Base-by-base conservation (phyloP, 2,888 invertebrate species). In the Lacanobia oleracea region DNA sequence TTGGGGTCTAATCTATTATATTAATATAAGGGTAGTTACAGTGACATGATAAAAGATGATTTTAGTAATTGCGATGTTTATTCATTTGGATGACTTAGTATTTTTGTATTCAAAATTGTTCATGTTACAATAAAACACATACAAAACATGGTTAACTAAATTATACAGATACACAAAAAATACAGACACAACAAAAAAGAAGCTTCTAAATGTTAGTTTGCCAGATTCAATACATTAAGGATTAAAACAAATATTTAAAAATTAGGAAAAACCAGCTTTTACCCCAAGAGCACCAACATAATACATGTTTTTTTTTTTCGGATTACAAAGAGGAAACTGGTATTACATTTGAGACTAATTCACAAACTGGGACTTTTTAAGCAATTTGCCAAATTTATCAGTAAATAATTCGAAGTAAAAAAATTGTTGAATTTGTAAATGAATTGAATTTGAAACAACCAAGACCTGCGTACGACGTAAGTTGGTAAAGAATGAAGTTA, bases 281-380 rank as follows among this genome's bases (percentile, higher is more conserved):
- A 83, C 82, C 85, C 77, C 74, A 76, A 80, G 78, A 78, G 60
- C 65, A 45, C 37, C 37, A 65, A 66, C 43, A 57, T 45, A 64
- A 54, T 23, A n/a, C 16, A 45, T 16, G 16, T 16, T 14, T 5
- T 0, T 45, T 45, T 45, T 45, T 45, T 45, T 45, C 45, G 12
- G 27, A n/a, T n/a, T n/a, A n/a, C n/a, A n/a, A n/a, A n/a, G n/a
- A n/a, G n/a, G n/a, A n/a, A n/a, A n/a, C n/a, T n/a, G n/a, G n/a
- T n/a, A n/a, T n/a, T n/a, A n/a, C n/a, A n/a, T n/a, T n/a, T n/a
- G n/a, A n/a, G n/a, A n/a, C n/a, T n/a, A n/a, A 51, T 10, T 51
- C 1, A 21, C 4, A 21, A 4, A 12, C 21, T 21, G 51, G 10
- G 4, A 43, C 12, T 12, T 43, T 12, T 43, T 12, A 43, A 43